A percentile compares a stretch with the other conserved stretches of the same genome.
Evolutionary conservation across 2,888 invertebrate genomes (phyloP).

Genomic region (Ariolimax columbianus): DNA sequence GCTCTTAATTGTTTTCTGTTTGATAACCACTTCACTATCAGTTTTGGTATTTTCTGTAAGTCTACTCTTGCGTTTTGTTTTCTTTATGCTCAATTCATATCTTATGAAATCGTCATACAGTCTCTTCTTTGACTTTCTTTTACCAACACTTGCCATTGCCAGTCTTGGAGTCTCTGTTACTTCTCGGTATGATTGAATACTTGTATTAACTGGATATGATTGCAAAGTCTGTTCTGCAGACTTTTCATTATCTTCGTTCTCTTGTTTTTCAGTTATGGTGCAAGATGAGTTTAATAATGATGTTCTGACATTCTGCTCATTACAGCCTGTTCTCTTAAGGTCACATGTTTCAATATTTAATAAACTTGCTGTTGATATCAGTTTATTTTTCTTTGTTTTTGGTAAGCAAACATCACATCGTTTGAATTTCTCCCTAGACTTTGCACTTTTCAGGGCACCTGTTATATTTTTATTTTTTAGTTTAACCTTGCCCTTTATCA

Average conservation of each 20-base stretch:
- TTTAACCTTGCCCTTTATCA: neutral
- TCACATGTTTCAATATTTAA: neutral
- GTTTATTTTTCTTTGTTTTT: neutral
- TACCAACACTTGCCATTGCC: slow-evolving; percentile 27
- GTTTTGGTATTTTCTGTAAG: neutral
- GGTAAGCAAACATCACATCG: neutral
- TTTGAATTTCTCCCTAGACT: neutral
- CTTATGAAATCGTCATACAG: slow-evolving; percentile 14
- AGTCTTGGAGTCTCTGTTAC: neutral
- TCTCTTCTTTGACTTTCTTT: slow-evolving; percentile 31
- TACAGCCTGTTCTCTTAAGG: neutral
- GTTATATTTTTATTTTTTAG: neutral
- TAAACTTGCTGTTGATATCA: neutral
- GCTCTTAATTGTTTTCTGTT: neutral
- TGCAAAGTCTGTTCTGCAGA: neutral
- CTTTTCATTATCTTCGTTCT: neutral
- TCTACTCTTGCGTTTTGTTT: neutral
- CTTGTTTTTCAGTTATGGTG: neutral
- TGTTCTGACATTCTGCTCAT: neutral
- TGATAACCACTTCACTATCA: neutral
- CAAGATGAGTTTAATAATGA: neutral
- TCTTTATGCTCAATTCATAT: neutral
- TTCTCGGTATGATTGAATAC: neutral
- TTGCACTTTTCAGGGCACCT: neutral
- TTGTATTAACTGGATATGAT: neutral